Percentiles rank a stretch among this genome's conserved stretches.
Conservation (phyloP, 2,113 vertebrate genomes). For the Chaetorhynchus papuensis region DNA sequence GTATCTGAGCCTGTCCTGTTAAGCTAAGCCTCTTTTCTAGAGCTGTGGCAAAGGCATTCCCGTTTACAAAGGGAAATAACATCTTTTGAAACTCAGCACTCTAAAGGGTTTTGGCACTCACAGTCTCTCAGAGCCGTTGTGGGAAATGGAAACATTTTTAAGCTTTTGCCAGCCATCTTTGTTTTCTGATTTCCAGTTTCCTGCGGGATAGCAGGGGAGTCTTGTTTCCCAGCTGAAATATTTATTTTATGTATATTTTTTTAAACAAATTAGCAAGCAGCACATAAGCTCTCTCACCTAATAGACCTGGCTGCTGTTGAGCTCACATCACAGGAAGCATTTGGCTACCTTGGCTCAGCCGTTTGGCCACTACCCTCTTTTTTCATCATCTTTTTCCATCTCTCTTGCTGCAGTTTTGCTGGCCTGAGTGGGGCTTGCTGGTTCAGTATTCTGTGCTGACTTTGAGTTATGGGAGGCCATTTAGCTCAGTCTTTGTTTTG, state of each 20-base stretch:
- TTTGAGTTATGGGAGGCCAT: not conserved
- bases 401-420: not conserved
- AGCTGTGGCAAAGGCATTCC: not conserved
- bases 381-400: not conserved
- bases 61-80: not conserved
- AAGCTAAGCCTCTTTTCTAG: not conserved
- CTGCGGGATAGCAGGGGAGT: not conserved
- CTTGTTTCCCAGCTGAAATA: not conserved
- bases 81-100: not conserved
- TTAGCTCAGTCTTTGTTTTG: not conserved
- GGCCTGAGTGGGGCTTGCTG: not conserved
- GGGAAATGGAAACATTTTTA: not conserved
- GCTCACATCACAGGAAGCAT: rapidly evolving
- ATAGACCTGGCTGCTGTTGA: not conserved
- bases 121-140: not conserved
- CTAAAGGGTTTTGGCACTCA: not conserved
- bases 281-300: rapidly evolving
- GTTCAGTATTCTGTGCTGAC: not conserved
- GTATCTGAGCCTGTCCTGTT: not conserved
- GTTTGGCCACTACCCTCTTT: not conserved
- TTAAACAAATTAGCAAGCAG: not conserved
- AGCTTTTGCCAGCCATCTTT: not conserved
- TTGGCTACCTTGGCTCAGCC: not conserved
- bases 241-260: not conserved
- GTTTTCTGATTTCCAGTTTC: not conserved